A percentile compares a stretch with the other conserved stretches of the same genome.
These are phyloP conservation scores for Rhinatrema bivittatum DNA, from an alignment of 2,797 vertebrate species.

Conservation along the genomic window DNA sequence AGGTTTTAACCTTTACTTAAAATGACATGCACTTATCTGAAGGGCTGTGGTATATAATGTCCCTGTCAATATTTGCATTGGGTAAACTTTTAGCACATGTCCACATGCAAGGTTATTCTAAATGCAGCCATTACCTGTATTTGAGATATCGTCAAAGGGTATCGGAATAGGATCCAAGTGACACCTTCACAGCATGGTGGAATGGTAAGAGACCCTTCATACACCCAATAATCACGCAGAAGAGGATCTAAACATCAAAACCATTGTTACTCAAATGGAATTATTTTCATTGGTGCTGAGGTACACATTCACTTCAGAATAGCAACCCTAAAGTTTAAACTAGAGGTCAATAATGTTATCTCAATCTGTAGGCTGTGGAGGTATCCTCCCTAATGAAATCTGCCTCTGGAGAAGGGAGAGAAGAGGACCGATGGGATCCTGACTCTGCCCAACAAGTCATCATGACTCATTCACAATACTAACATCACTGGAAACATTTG, in stretches of 20 bases:
- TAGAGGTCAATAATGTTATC: too few relatives aligned
- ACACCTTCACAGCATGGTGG: constrained; percentile 92
- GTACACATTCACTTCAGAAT: too few relatives aligned
- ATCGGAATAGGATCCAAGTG: constrained; percentile 94
- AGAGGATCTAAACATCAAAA: constrained; percentile 69
- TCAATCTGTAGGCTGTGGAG: too few relatives aligned
- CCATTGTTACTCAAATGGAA: accelerated
- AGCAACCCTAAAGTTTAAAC: too few relatives aligned
- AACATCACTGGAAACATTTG: too few relatives aligned
- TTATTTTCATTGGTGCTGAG: accelerated
- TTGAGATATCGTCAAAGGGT: constrained; percentile 94
- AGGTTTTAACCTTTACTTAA: constrained; percentile 56
- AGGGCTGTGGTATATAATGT: constrained; percentile 26
- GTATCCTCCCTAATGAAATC: too few relatives aligned
- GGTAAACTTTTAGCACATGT: constrained; percentile 45
- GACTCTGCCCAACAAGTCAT: too few relatives aligned
- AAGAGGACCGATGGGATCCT: too few relatives aligned
- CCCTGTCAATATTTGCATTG: constrained; percentile 27
- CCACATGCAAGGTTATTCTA: constrained; percentile 19
- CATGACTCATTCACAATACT: too few relatives aligned
- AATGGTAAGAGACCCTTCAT: constrained; percentile 90
- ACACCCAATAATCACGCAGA: constrained; percentile 96
- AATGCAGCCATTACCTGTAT: constrained; percentile 69
- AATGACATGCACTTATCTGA: constrained; percentile 44
- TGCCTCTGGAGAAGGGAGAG: too few relatives aligned